Evolutionary conservation across 2,888 invertebrate genomes (phyloP).

Genomic region (Thecophora atra): DNA sequence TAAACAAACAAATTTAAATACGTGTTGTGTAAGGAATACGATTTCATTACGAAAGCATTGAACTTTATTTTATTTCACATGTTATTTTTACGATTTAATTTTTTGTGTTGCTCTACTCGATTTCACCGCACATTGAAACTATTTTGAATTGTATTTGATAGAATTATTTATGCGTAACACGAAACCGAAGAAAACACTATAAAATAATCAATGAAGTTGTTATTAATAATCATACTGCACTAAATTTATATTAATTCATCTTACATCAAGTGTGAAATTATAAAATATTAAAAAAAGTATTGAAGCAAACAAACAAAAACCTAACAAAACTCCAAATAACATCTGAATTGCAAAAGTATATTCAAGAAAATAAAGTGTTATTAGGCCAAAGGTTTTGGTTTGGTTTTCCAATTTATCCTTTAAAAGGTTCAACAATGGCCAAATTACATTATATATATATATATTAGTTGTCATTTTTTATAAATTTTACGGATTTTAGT

Average conservation of each 20-base stretch:
- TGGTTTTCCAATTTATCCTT: too few species aligned
- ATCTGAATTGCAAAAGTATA: background rate
- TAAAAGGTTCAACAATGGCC: too few species aligned
- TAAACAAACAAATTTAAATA: slow-evolving; percentile 9
- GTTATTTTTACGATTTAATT: slow-evolving; percentile 6
- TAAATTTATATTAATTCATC: too few species aligned
- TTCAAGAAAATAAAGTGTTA: too few species aligned
- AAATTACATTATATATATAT: too few species aligned
- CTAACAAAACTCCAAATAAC: background rate
- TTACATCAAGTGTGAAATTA: background rate
- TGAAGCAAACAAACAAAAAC: background rate
- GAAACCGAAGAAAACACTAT: background rate
- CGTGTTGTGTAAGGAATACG: slow-evolving; percentile 15
- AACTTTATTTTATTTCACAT: slow-evolving; percentile 22
- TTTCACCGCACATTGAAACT: slow-evolving; percentile 15
- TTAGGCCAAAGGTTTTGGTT: too few species aligned
- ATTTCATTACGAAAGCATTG: slow-evolving; percentile 12
- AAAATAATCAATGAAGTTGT: background rate
- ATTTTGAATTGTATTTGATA: slow-evolving; percentile 23
- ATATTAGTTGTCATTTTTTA: too few species aligned
- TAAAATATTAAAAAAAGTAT: background rate
- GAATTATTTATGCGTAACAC: slow-evolving; percentile 16
- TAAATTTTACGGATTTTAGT: too few species aligned
- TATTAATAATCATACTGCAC: slow-evolving; percentile 7
- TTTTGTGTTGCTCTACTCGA: background rate